phyloP scores from a whole-genome alignment of 2,888 invertebrate species.

The Ellobium chinense region DNA sequence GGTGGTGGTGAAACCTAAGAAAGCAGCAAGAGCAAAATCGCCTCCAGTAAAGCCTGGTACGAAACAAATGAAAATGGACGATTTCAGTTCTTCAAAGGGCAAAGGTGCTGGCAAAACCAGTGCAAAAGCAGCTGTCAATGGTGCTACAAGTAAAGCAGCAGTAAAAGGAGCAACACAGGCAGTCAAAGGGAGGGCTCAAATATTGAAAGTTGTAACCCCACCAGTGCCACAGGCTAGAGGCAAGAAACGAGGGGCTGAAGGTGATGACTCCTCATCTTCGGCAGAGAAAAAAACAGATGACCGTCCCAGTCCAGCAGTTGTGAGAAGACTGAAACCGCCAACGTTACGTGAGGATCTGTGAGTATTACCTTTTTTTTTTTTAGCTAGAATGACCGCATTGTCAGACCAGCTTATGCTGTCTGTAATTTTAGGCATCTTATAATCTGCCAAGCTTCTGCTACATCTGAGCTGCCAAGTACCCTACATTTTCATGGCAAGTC shows the following conservation, averaged over 20 bases:
- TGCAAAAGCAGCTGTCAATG: slow-evolving; percentile 42
- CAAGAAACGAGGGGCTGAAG: slow-evolving; percentile 22
- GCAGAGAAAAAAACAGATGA: slow-evolving; percentile 21
- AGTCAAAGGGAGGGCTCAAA: not conserved
- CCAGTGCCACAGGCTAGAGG: slow-evolving; percentile 35
- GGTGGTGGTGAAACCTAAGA: slow-evolving; percentile 25
- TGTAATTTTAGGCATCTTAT: too few relatives aligned
- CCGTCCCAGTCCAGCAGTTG: slow-evolving; percentile 43
- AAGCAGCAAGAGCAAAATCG: slow-evolving; percentile 31
- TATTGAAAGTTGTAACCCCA: slow-evolving; percentile 20
- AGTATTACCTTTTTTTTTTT: slow-evolving; percentile 13
- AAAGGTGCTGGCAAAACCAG: slow-evolving; percentile 35
- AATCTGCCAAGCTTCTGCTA: too few relatives aligned
- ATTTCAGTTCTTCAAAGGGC: slow-evolving; percentile 52
- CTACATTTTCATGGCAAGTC: too few relatives aligned
- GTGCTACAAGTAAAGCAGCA: slow-evolving; percentile 37
- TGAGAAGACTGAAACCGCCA: slow-evolving; percentile 42
- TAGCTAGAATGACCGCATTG: too few relatives aligned
- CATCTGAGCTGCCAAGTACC: too few relatives aligned
- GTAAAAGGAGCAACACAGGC: slow-evolving; percentile 22
- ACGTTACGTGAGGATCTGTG: slow-evolving; percentile 44
- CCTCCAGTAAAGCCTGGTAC: slow-evolving; percentile 54
- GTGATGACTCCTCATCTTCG: slow-evolving; percentile 18
- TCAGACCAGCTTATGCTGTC: too few relatives aligned
- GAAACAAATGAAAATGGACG: slow-evolving; percentile 60